Base-by-base conservation (phyloP, 2,113 vertebrate genomes). In the Callaeas wilsoni region DNA sequence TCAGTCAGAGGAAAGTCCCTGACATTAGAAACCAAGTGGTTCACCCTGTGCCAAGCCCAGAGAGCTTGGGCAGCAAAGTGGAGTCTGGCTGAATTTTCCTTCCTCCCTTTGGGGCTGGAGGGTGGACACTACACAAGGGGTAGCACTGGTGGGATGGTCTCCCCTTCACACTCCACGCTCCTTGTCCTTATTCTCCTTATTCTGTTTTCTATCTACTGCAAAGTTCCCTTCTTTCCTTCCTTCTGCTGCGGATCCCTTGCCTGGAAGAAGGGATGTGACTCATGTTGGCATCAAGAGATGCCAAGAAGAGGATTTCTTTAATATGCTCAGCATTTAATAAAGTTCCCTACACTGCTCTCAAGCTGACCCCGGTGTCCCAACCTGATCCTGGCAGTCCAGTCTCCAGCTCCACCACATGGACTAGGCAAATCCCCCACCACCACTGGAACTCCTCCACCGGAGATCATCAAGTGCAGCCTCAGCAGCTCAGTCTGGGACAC, bases 111-210 rank as follows among this genome's bases (percentile, higher is more conserved):
- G 49, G 35, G 52, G 33, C 44, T 56, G 35, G 21, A 81, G 32
- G 6, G 22, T 60, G 37, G 29, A 29, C 0, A 4, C 6, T 2
- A 21, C 23, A 9, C 60, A 29, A 22, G 26, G 32, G 22, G 5
- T 4, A 3, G 27, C 50, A 33, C 4, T 4, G 13, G 16, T 57
- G 46, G 41, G 27, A n/a, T 87, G 19, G 8, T 41, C 17, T 53
- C 29, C 5, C 55, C 30, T 39, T 52, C 21, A 42, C 55, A 8
- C 10, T 49, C 63, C 57, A 67, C 19, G 21, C 16, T 6, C 5
- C 13, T 4, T 3, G 3, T 47, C 30, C 26, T 67, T 29, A 15
- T 49, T 82, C 41, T 60, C 47, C 32, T 64, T 65, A 35, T 20
- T 21, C 6, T 23, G 6, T 64, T 70, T 79, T 37, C 33, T 46